A percentile compares a stretch with the other conserved stretches of the same genome.
phyloP scores from a whole-genome alignment of 2,888 invertebrate species.

The Parnassius glacialis region DNA sequence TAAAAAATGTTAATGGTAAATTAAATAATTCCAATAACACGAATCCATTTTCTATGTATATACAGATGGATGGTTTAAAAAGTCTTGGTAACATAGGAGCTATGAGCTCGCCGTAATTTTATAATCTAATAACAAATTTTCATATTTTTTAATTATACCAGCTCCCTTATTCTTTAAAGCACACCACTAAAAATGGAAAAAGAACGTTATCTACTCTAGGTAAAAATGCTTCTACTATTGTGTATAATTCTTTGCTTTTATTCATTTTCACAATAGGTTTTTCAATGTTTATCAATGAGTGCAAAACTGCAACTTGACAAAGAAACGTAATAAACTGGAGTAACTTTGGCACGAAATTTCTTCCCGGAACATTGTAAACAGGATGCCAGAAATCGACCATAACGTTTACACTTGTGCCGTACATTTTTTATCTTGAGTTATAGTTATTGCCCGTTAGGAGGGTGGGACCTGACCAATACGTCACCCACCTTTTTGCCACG shows the following conservation, averaged over 20 bases:
- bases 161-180: too few relatives aligned
- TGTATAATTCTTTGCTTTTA: too few relatives aligned
- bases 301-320: conserved; percentile 13
- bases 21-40: too few relatives aligned
- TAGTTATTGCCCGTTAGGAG: conserved; percentile 28
- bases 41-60: too few relatives aligned
- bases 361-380: conserved; percentile 19
- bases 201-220: too few relatives aligned
- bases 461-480: conserved; percentile 30
- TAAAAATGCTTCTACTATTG: too few relatives aligned
- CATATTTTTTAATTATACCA: background rate
- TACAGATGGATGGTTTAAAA: too few relatives aligned
- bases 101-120: too few relatives aligned
- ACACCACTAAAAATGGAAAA: too few relatives aligned
- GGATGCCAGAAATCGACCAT: conserved; percentile 18
- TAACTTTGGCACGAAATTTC: conserved; percentile 20
- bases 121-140: background rate
- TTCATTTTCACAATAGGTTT: too few relatives aligned
- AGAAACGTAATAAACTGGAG: conserved; percentile 10
- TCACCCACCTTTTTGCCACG: conserved; percentile 28
- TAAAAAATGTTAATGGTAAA: too few relatives aligned
- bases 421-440: conserved; percentile 32
- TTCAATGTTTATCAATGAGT: background rate
- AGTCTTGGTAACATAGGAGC: too few relatives aligned
- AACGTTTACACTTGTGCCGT: conserved; percentile 17